Evolutionary conservation across 2,797 vertebrate species (phyloP), one percentile per base, ranked within the genome.

Genomic region (Urocyon cinereoargenteus): DNA sequence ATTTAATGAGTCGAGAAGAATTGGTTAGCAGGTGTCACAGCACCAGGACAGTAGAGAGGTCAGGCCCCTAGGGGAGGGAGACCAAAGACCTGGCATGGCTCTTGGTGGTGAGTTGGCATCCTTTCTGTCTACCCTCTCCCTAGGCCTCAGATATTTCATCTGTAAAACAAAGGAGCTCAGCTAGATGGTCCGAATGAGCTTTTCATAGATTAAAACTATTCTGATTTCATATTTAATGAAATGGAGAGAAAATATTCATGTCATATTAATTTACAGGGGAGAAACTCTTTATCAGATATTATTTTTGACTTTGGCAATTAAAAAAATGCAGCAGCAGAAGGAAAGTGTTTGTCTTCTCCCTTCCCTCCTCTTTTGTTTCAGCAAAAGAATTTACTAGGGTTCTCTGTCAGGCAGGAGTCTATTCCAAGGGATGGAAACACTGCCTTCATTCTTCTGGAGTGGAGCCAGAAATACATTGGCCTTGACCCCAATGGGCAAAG

Each of bases 211-310:
- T 70, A 83, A 53, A 59, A 53, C 49, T n/a, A 62, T 40, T 70
- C 79, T 55, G 57, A 89, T 77, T 92, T 61, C n/a, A 21, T n/a
- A 66, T 62, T 70, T 82, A 94, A 77, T 40, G 34, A 89, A 55
- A 86, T 40, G 61, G 28, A 68, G 28, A 68, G 28, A 72, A 94
- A 82, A 73, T 59, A 96, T 26, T 22, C 13, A 40, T 22, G 28
- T 24, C 28, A 6, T 57, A 4, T 94, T 57, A 28, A 85, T 85
- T 66, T 57, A 31, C 1, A 4, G 15, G 13, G 10, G 40, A 14
- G 21, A 34, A 31, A 31, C 7, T 1, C 72, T 45, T 90, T 75
- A 45, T 11, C 72, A 66, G n/a, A 68, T 7, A 64, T 36, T 28
- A 51, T 84, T 19, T 89, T 86, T 86, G 28, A 89, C 18, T 94